A percentile compares a stretch with the other conserved stretches of the same genome.
phyloP scores from a whole-genome alignment of 2,888 invertebrate genomes.

The Agrotis clavis region DNA sequence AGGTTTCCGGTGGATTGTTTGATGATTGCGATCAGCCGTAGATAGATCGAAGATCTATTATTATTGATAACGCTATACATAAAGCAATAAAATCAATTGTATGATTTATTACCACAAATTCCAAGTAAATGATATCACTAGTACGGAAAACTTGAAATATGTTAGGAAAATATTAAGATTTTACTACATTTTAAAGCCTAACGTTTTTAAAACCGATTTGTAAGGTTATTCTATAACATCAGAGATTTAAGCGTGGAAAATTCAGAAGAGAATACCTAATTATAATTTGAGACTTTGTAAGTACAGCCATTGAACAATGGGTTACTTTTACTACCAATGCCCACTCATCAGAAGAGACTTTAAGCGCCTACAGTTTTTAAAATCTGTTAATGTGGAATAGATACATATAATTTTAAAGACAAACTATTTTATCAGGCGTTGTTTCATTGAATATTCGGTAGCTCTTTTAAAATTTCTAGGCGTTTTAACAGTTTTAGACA shows the following conservation, averaged over 20 bases:
- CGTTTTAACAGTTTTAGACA: neutral
- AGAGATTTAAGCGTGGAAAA: neutral
- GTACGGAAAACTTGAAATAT: neutral
- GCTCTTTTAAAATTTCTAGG: slow-evolving; percentile 25
- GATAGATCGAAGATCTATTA: slow-evolving; percentile 28
- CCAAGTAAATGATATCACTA: neutral
- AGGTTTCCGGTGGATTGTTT: slow-evolving; percentile 27
- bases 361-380: slow-evolving; percentile 17
- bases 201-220: neutral
- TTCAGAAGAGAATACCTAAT: too few relatives aligned
- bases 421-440: slow-evolving; percentile 19
- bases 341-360: too few relatives aligned
- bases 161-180: neutral
- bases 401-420: neutral
- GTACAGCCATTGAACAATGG: too few relatives aligned
- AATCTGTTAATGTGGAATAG: neutral
- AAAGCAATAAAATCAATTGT: slow-evolving; percentile 29
- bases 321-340: too few relatives aligned
- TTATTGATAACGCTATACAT: slow-evolving; percentile 23
- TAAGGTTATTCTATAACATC: neutral
- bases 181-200: neutral
- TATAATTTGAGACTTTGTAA: too few relatives aligned
- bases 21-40: slow-evolving; percentile 45
- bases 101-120: slow-evolving; percentile 17
- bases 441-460: neutral